Percentiles rank a stretch among this genome's conserved stretches.
Evolutionary conservation across 2,888 invertebrate species (phyloP).

Genomic region (Cerastoderma edule): DNA sequence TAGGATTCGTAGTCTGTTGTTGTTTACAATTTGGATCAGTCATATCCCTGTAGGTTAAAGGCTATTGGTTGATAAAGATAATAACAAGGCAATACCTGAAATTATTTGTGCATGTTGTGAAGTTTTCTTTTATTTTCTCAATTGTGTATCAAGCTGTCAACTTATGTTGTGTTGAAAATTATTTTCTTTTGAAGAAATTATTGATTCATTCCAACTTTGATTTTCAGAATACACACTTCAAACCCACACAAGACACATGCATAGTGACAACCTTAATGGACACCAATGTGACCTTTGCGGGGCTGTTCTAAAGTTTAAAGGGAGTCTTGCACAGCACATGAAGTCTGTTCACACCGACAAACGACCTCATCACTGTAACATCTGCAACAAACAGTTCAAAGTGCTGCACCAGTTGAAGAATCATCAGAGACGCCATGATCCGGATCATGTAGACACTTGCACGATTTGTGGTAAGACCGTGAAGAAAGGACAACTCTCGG

Average conservation of each 20-base stretch:
- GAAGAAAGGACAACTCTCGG: conserved; percentile 36
- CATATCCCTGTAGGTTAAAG: too few species aligned
- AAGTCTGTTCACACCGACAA: conserved; percentile 37
- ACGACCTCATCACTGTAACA: conserved; percentile 30
- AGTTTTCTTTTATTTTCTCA: too few species aligned
- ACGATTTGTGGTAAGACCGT: conserved; percentile 39
- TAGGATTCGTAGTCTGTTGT: too few species aligned
- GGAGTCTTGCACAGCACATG: conserved; percentile 40
- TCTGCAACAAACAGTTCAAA: conserved; percentile 35
- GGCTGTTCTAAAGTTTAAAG: conserved; percentile 31
- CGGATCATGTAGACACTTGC: conserved; percentile 34
- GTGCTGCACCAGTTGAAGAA: conserved; percentile 28
- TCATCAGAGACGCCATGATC: conserved; percentile 33
- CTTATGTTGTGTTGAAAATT: background rate
- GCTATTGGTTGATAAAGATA: too few species aligned
- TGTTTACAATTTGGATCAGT: too few species aligned
- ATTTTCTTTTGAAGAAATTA: background rate
- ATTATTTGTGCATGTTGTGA: too few species aligned
- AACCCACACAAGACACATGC: conserved; percentile 28
- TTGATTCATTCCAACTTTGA: background rate
- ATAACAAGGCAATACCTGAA: too few species aligned
- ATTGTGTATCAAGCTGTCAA: too few species aligned
- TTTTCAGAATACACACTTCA: conserved; percentile 32
- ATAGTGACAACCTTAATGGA: background rate
- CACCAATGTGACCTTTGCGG: conserved; percentile 49